Conservation (phyloP, 2,888 invertebrate genomes). For the Himalopsyche anomala region DNA sequence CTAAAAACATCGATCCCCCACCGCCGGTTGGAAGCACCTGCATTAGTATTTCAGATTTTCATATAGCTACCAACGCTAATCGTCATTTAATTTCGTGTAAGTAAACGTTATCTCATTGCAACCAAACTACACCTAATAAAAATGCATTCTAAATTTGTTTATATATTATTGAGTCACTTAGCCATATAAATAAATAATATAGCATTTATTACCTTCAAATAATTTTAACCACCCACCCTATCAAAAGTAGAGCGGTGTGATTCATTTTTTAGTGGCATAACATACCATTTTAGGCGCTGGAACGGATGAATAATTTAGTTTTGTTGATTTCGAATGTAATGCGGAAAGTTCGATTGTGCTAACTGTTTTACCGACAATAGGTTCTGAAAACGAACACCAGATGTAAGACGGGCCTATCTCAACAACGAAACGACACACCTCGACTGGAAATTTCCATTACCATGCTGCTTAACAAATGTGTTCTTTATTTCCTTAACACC, state of each 20-base stretch:
- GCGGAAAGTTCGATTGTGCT: not conserved
- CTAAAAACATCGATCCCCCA: too few species aligned
- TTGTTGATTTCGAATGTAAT: not conserved
- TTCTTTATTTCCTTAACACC: not conserved
- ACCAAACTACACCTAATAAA: too few species aligned
- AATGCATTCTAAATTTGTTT: too few species aligned
- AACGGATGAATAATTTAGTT: not conserved
- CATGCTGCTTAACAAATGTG: not conserved
- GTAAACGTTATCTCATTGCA: too few species aligned
- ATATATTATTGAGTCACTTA: too few species aligned
- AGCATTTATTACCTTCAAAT: too few species aligned
- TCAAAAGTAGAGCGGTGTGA: not conserved
- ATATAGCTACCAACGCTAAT: too few species aligned
- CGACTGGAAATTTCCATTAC: slow-evolving; percentile 22
- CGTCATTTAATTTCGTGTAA: too few species aligned
- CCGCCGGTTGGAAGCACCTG: too few species aligned
- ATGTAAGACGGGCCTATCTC: not conserved
- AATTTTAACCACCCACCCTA: not conserved
- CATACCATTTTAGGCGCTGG: not conserved
- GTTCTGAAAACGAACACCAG: not conserved
- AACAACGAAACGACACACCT: not conserved
- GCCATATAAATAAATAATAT: too few species aligned
- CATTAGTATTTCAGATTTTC: too few species aligned
- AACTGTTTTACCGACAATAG: slow-evolving; percentile 22
- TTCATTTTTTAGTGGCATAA: not conserved